Evolutionary conservation across 2,888 invertebrate genomes (phyloP).

Genomic region (Agrochola litura): DNA sequence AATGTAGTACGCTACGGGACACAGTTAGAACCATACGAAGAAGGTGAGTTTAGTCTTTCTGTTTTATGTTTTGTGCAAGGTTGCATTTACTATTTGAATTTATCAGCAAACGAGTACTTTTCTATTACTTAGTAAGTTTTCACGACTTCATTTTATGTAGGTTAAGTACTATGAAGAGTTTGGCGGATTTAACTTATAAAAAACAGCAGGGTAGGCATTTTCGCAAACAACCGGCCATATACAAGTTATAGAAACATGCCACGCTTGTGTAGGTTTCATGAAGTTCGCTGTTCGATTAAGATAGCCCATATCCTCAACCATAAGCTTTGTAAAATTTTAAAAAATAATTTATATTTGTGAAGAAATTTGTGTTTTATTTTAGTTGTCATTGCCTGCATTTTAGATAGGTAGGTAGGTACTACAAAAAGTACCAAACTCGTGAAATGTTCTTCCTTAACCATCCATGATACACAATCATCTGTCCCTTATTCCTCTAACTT

Average conservation of each 20-base stretch:
- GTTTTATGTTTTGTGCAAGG: neutral
- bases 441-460: neutral
- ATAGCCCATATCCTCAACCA: neutral
- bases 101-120: neutral
- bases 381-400: too few relatives aligned
- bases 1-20: slow-evolving; percentile 94
- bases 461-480: neutral
- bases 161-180: neutral
- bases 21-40: slow-evolving; percentile 95
- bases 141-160: neutral
- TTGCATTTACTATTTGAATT: neutral
- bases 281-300: neutral
- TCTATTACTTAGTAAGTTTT: neutral
- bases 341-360: neutral
- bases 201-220: neutral
- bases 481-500: neutral
- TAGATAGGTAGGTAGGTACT: neutral
- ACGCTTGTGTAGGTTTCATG: neutral
- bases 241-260: neutral
- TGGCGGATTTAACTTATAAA: neutral
- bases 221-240: neutral
- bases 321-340: neutral
- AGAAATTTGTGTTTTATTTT: neutral
- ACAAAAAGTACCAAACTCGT: neutral
- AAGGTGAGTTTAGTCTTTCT: slow-evolving; percentile 90